Base-by-base conservation (phyloP, 2,797 vertebrate genomes). In the Cryptoprocta ferox region DNA sequence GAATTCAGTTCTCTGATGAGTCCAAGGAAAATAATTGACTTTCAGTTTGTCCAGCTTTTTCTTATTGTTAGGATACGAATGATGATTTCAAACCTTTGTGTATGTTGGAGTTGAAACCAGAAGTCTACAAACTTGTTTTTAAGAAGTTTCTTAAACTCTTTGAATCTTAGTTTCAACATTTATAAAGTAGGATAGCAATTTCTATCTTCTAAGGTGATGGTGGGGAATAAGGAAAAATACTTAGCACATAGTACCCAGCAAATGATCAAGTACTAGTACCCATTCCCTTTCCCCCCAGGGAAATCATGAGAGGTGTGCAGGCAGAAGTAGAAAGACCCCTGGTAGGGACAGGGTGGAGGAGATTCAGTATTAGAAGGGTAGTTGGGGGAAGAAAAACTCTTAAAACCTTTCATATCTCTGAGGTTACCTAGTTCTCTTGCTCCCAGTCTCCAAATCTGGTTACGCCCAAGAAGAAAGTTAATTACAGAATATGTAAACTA, bases 401-500 rank as follows among this genome's bases (percentile, higher is more conserved):
- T 83, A 73, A 93, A 84, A 65, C 53, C 9, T 42, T 93, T 91
- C 83, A 61, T 28, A 50, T 88, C 79, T 91, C 73, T 91, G 30
- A 71, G 66, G 9, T 71, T 88, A 28, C 42, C 26, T 61, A 83
- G 68, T 94, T 96, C 53, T 76, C 35, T 82, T 15, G 3, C 16
- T 95, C 39, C 32, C 42, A 19, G 79, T 88, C 97, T 96, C 53
- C 39, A 95, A 95, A 93, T 73, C 70, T 87, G 83, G 70, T 93
- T 75, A 95, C 79, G 96, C 65, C 66, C 28, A 26, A 87, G 45
- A 50, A 93, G 56, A 93, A 76, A 89, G 75, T 89, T 97, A 96
- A 93, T 96, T 96, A 91, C 65, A 96, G 28, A 94, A 80, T 82
- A 96, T 92, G 80, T 86, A 97, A 96, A 97, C 94, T 84, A 92